Conservation (phyloP, 2,797 vertebrate genomes). For the Heteromormyrus szaboi region DNA sequence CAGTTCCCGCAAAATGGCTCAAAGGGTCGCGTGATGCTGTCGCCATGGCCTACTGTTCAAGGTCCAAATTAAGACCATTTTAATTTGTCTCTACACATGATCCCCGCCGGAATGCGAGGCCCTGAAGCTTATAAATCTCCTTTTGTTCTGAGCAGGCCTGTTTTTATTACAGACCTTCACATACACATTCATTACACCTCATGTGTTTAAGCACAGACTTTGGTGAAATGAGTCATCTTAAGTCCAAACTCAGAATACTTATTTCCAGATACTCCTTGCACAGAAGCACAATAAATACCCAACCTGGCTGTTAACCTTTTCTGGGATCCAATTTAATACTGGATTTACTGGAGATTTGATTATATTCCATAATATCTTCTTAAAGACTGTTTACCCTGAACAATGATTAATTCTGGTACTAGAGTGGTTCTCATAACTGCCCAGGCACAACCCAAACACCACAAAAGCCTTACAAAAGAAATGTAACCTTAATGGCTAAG, state of each 20-base stretch:
- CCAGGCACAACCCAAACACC: neutral
- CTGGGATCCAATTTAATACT: neutral
- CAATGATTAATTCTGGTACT: neutral
- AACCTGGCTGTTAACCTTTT: neutral
- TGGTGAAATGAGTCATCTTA: neutral
- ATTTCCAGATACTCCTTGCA: neutral
- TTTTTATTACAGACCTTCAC: neutral
- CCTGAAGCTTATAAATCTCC: slow-evolving; percentile 58
- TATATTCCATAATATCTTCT: neutral
- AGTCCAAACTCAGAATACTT: neutral
- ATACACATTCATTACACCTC: neutral
- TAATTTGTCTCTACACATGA: slow-evolving; percentile 63
- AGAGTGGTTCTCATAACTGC: neutral
- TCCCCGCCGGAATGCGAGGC: slow-evolving; percentile 63
- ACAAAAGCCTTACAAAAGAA: neutral
- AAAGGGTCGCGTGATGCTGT: slow-evolving; percentile 59
- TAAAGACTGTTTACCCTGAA: neutral
- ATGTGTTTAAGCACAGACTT: neutral
- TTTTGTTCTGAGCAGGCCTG: slow-evolving; percentile 25
- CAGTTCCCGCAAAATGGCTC: slow-evolving; percentile 47
- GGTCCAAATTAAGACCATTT: slow-evolving; percentile 49
- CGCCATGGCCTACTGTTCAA: slow-evolving; percentile 56
- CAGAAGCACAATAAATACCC: neutral
- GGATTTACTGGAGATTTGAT: neutral
- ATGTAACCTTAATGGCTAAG: neutral